Percentiles rank a stretch among this genome's conserved stretches.
Conservation (phyloP, 2,797 vertebrate species). For the Falco columbarius region DNA sequence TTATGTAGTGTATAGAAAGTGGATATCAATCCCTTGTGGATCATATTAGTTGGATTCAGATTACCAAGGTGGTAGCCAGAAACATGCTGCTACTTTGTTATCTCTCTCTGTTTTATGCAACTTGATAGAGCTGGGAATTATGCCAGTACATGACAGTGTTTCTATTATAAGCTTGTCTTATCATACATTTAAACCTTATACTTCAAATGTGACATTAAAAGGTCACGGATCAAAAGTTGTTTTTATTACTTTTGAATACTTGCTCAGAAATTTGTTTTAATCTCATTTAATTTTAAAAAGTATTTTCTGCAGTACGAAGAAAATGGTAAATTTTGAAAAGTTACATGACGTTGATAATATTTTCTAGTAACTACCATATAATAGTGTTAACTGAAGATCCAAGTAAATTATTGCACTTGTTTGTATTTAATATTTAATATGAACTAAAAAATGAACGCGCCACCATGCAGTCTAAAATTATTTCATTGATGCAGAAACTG, state of each 20-base stretch:
- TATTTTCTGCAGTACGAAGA: background rate
- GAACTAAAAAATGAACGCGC: background rate
- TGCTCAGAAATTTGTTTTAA: background rate
- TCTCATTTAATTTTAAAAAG: background rate
- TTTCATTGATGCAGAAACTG: background rate
- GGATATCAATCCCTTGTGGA: background rate
- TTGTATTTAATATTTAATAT: background rate
- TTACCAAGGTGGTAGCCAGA: background rate
- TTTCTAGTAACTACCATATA: background rate
- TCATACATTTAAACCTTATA: background rate
- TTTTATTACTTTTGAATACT: background rate
- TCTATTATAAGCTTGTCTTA: conserved; percentile 51
- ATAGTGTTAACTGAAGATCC: background rate
- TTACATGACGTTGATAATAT: background rate
- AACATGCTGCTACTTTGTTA: conserved; percentile 22
- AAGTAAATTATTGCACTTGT: background rate
- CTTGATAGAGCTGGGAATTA: conserved; percentile 28
- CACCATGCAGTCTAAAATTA: background rate
- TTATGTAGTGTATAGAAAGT: background rate
- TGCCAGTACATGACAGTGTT: conserved; percentile 40
- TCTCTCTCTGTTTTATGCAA: background rate
- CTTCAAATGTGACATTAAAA: conserved; percentile 31
- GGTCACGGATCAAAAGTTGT: background rate
- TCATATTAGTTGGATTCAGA: background rate
- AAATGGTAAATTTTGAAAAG: background rate